Percentiles rank a stretch among this genome's conserved stretches.
Conservation (phyloP, 1,140 invertebrate species). For the Neodiprion virginianus region DNA sequence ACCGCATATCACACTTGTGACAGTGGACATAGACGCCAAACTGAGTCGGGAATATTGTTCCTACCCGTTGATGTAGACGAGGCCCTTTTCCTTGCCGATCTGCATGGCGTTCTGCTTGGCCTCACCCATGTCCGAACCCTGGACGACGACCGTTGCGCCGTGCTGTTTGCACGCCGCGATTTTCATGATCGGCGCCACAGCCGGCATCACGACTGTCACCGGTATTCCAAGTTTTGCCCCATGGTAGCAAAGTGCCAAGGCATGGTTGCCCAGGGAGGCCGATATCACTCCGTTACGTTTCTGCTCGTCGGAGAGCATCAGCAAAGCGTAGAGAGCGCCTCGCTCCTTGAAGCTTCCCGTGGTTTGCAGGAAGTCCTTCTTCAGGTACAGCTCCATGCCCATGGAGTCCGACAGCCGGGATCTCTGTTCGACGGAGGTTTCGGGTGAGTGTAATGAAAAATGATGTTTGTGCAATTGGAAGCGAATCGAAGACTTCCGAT, state of each 20-base stretch:
- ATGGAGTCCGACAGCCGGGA: slow-evolving; percentile 80
- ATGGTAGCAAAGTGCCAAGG: slow-evolving; percentile 87
- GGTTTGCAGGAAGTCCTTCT: slow-evolving; percentile 91
- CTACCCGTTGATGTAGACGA: slow-evolving; percentile 88
- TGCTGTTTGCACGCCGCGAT: slow-evolving; percentile 84
- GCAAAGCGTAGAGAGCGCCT: slow-evolving; percentile 85
- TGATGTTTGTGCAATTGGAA: slow-evolving; percentile 25
- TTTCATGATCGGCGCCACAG: slow-evolving; percentile 92
- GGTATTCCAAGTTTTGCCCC: slow-evolving; percentile 81
- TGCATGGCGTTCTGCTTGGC: slow-evolving; percentile 80
- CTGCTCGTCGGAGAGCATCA: slow-evolving; percentile 77
- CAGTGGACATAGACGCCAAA: background rate
- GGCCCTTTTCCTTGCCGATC: slow-evolving; percentile 72
- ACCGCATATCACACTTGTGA: background rate
- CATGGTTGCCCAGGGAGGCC: slow-evolving; percentile 93
- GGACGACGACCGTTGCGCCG: slow-evolving; percentile 84
- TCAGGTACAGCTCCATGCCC: slow-evolving; percentile 88
- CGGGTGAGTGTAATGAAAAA: slow-evolving; percentile 10
- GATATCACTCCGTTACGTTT: slow-evolving; percentile 84
- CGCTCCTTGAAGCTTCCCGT: slow-evolving; percentile 95
- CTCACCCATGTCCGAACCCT: slow-evolving; percentile 86
- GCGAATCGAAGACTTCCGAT: slow-evolving; percentile 20
- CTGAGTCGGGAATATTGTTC: slow-evolving; percentile 20
- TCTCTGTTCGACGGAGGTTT: slow-evolving; percentile 61
- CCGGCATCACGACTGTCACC: slow-evolving; percentile 94